Evolutionary conservation across 2,113 vertebrate genomes (phyloP).

Genomic region (Alouatta palliata): DNA sequence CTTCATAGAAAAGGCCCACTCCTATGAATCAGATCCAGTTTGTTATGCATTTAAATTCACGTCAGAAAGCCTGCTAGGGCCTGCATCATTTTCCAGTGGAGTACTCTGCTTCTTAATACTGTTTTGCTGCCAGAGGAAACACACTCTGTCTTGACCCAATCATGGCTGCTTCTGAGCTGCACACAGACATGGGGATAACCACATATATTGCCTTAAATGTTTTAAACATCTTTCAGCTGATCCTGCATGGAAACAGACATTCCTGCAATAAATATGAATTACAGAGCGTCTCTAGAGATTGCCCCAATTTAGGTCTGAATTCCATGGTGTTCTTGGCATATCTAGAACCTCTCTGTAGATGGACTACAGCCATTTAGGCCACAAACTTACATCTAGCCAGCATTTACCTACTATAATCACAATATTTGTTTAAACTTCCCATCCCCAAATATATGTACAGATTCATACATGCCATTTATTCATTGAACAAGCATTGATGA

Average conservation of each 20-base stretch:
- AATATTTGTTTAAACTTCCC: conserved; percentile 23
- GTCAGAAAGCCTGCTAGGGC: neutral
- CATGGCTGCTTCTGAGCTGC: neutral
- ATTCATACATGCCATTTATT: conserved; percentile 19
- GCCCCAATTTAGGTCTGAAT: conserved; percentile 38
- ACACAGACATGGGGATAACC: neutral
- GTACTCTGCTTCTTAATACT: neutral
- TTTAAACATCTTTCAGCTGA: conserved; percentile 4
- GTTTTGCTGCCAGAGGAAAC: neutral
- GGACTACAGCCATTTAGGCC: neutral
- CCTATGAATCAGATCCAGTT: neutral
- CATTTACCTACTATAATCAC: neutral
- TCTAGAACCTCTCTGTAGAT: conserved; percentile 28
- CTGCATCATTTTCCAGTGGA: neutral
- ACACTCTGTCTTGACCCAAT: neutral
- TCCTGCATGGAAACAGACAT: conserved; percentile 15
- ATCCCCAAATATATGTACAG: neutral
- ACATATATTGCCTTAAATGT: neutral
- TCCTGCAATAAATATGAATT: neutral
- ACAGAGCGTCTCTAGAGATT: neutral
- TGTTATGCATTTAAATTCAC: neutral
- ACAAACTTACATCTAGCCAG: neutral
- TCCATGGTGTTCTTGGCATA: neutral
- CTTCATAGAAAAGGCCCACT: neutral
- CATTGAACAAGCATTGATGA: conserved; percentile 36